These are phyloP conservation scores for Chelmon rostratus DNA, from an alignment of 2,797 vertebrate genomes.

Conservation along the genomic window DNA sequence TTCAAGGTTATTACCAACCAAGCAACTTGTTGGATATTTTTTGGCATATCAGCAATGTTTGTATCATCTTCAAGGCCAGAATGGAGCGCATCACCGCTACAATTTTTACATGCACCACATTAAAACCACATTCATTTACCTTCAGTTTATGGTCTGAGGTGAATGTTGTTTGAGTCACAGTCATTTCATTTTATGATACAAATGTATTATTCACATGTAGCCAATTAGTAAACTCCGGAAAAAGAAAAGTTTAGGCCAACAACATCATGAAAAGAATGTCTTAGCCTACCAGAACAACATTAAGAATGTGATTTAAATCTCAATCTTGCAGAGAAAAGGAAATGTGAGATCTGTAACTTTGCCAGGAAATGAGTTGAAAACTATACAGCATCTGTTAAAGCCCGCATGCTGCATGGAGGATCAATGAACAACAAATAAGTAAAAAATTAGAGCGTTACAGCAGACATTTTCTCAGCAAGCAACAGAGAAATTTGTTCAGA, in stretches of 20 bases:
- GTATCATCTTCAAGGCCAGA: constrained; percentile 15
- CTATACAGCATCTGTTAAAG: neutral
- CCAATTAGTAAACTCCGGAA: neutral
- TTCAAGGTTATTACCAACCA: neutral
- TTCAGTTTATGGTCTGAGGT: neutral
- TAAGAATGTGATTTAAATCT: neutral
- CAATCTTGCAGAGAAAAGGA: neutral
- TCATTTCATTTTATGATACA: neutral
- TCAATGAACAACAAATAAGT: neutral
- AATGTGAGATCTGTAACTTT: neutral
- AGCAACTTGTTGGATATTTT: neutral
- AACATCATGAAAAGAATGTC: neutral
- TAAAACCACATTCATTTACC: neutral
- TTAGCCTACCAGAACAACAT: neutral
- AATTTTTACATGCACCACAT: neutral
- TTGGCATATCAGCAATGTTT: neutral
- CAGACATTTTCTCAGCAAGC: neutral
- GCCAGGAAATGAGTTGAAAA: neutral
- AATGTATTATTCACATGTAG: neutral
- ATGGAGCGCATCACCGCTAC: no score
- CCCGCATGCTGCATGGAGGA: neutral
- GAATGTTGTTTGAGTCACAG: neutral
- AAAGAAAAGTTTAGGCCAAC: neutral
- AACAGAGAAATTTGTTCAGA: neutral
- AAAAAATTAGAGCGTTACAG: neutral